These are phyloP conservation scores for Alethe castanea DNA, from an alignment of 2,113 vertebrate genomes.

Conservation along the genomic window DNA sequence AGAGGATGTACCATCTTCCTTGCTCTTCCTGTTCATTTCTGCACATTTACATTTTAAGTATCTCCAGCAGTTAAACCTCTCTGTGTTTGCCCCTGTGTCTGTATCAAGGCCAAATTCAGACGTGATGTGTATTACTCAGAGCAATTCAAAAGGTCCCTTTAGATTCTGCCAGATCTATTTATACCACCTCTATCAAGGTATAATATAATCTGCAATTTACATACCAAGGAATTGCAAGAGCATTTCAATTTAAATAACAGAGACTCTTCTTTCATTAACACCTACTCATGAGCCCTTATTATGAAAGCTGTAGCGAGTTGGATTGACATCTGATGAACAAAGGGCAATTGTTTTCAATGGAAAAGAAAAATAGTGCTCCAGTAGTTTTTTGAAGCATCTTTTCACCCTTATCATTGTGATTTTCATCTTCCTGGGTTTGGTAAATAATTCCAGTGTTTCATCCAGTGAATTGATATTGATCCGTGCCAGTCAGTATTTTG, in stretches of 20 bases:
- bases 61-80: neutral
- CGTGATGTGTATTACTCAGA: neutral
- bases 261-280: slow-evolving; percentile 39
- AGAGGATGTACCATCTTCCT: neutral
- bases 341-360: slow-evolving; percentile 35
- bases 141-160: neutral
- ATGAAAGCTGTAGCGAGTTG: neutral
- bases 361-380: slow-evolving; percentile 40
- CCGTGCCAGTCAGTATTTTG: slow-evolving; percentile 1
- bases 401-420: slow-evolving; percentile 12
- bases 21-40: neutral
- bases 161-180: slow-evolving; percentile 37
- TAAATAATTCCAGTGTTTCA: neutral
- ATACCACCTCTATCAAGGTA: neutral
- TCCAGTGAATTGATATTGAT: slow-evolving; percentile 22
- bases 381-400: slow-evolving; percentile 8
- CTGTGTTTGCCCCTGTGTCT: neutral
- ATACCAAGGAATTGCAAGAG: slow-evolving; percentile 27
- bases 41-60: neutral
- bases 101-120: slow-evolving; percentile 22
- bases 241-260: slow-evolving; percentile 43
- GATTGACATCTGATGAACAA: slow-evolving; percentile 49
- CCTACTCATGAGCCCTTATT: slow-evolving; percentile 40
- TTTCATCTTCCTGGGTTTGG: slow-evolving; percentile 14
- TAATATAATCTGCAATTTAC: slow-evolving; percentile 38